A percentile compares a stretch with the other conserved stretches of the same genome.
Conservation (phyloP, 2,797 vertebrate genomes). For the Chromobotia macracanthus region DNA sequence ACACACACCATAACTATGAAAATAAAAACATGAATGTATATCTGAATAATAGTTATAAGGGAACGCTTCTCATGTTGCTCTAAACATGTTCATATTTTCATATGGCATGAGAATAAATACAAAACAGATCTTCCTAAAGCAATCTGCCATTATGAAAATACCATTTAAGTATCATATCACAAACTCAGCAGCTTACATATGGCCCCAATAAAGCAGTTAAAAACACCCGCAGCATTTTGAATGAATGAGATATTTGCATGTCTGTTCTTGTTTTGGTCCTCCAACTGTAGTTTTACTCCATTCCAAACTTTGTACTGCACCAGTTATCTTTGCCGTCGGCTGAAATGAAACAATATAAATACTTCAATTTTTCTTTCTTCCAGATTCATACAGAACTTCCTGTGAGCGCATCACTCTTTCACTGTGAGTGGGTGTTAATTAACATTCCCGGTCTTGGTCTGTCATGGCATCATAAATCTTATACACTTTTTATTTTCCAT, state of each 20-base stretch:
- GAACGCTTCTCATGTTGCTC: conserved; percentile 31
- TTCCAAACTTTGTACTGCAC: conserved; percentile 37
- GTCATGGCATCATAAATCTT: conserved; percentile 72
- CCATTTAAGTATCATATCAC: conserved; percentile 40
- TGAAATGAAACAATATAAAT: conserved; percentile 54
- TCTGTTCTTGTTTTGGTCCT: conserved; percentile 42
- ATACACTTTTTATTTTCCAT: conserved; percentile 62
- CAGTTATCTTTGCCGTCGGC: conserved; percentile 42
- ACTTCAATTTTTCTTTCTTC: conserved; percentile 41
- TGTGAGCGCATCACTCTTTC: conserved; percentile 53
- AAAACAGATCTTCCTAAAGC: conserved; percentile 23
- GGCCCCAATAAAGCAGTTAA: conserved; percentile 44
- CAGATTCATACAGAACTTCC: conserved; percentile 49
- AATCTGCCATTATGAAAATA: conserved; percentile 42
- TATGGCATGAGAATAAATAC: conserved; percentile 17
- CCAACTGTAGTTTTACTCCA: conserved; percentile 35
- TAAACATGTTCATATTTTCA: background rate
- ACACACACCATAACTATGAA: background rate
- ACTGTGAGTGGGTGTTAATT: conserved; percentile 72
- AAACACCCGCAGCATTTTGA: conserved; percentile 33
- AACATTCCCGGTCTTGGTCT: conserved; percentile 75
- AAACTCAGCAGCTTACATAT: conserved; percentile 39
- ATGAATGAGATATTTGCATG: conserved; percentile 50
- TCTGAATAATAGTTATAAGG: conserved; percentile 37
- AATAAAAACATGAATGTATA: conserved; percentile 13